Conservation (phyloP, 2,888 invertebrate species). For the Microctonus aethiopoides region DNA sequence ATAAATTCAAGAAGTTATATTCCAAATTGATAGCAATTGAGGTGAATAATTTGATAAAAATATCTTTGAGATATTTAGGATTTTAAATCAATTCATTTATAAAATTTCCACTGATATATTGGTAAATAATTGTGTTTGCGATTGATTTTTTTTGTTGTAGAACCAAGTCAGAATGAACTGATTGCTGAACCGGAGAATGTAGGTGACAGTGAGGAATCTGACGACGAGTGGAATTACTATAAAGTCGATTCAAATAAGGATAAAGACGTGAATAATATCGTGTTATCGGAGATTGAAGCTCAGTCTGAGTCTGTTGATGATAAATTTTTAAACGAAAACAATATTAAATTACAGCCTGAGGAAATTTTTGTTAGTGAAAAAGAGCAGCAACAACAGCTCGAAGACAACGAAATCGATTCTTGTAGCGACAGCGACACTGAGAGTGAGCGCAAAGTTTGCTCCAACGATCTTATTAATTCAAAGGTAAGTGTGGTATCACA, state of each 20-base stretch:
- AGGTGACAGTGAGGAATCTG: conserved; percentile 82
- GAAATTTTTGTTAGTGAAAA: conserved; percentile 34
- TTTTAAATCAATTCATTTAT: not conserved
- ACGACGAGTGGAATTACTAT: conserved; percentile 91
- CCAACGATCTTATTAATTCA: conserved; percentile 50
- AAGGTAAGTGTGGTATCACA: conserved; percentile 49
- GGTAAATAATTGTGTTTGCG: not conserved
- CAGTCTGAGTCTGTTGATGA: not conserved
- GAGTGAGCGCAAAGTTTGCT: conserved; percentile 37
- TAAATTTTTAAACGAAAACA: not conserved
- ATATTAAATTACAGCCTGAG: conserved; percentile 17
- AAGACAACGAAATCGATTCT: conserved; percentile 27
- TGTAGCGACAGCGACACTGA: conserved; percentile 34
- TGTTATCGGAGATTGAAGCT: not conserved
- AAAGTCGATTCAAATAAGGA: conserved; percentile 76
- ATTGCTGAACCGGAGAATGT: conserved; percentile 74
- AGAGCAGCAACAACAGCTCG: conserved; percentile 27
- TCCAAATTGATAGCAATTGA: not conserved
- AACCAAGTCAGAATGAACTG: conserved; percentile 57
- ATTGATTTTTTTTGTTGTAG: conserved; percentile 52
- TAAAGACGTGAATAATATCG: conserved; percentile 55
- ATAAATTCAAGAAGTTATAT: not conserved
- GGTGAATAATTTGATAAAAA: too few species aligned
- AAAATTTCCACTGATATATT: too few species aligned
- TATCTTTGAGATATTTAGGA: too few species aligned